Conservation (phyloP, 35 echinoderm and acorn worm species). For the Diadema setosum region DNA sequence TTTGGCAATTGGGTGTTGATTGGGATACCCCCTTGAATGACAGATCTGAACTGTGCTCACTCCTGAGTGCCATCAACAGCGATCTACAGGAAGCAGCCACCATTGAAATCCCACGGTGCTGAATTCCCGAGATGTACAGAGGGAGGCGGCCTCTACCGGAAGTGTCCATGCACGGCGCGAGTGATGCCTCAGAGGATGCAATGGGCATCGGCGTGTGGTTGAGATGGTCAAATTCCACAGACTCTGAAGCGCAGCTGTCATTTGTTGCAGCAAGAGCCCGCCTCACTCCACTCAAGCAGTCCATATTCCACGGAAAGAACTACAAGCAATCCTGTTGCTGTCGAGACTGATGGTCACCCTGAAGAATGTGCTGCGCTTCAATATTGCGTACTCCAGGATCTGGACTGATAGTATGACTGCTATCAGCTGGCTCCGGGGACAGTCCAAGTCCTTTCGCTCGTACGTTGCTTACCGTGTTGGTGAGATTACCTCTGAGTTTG, state of each 20-base stretch:
- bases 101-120: slow-evolving; percentile 13
- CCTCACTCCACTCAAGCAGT: slow-evolving; percentile 57
- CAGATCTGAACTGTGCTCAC: slow-evolving; percentile 18
- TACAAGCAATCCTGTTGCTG: slow-evolving; percentile 46
- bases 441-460: slow-evolving; percentile 54
- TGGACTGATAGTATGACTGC: slow-evolving; percentile 66
- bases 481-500: slow-evolving; percentile 57
- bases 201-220: slow-evolving; percentile 71
- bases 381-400: slow-evolving; percentile 39
- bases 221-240: slow-evolving; percentile 25
- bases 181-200: slow-evolving; percentile 73
- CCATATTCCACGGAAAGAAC: slow-evolving; percentile 54
- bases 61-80: slow-evolving; percentile 8
- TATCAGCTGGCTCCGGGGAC: slow-evolving; percentile 49
- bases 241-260: slow-evolving; percentile 35
- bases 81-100: slow-evolving; percentile 20
- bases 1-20: slow-evolving; percentile 53
- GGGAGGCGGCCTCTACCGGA: slow-evolving; percentile 40
- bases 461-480: slow-evolving; percentile 55
- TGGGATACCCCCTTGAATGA: slow-evolving; percentile 50
- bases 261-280: slow-evolving; percentile 40
- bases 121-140: slow-evolving; percentile 39
- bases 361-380: slow-evolving; percentile 41
- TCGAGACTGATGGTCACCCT: slow-evolving; percentile 52
- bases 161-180: slow-evolving; percentile 54